A percentile compares a stretch with the other conserved stretches of the same genome.
phyloP scores from a whole-genome alignment of 2,797 vertebrate species.

The Sebastes cheni region DNA sequence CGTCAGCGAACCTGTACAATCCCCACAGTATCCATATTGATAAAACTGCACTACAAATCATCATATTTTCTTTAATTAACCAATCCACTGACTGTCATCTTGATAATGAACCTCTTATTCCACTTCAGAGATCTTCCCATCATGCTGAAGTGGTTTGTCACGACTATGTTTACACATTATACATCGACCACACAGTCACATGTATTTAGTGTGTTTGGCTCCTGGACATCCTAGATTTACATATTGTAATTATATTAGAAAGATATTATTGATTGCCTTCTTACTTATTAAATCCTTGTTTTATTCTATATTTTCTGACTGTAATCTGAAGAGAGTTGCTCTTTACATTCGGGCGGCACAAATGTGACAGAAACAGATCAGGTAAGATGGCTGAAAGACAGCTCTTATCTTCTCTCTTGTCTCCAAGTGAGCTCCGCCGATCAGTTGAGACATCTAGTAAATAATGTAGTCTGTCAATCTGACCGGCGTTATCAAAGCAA shows the following conservation, averaged over 20 bases:
- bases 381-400: background rate
- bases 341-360: background rate
- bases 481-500: background rate
- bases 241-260: conserved; percentile 7
- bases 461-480: background rate
- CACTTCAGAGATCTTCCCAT: background rate
- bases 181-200: background rate
- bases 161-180: background rate
- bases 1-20: background rate
- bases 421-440: background rate
- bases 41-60: background rate
- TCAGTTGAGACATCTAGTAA: background rate
- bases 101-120: background rate
- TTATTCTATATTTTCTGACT: background rate
- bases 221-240: background rate
- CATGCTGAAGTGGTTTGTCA: background rate
- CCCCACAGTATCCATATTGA: background rate
- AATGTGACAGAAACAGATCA: background rate
- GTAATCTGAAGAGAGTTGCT: background rate
- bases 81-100: background rate
- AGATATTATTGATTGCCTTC: background rate
- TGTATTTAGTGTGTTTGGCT: background rate
- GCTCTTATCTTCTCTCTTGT: no score
- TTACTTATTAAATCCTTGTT: background rate
- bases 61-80: background rate